Conservation (phyloP, 1,140 invertebrate genomes). For the Hyles vespertilio region DNA sequence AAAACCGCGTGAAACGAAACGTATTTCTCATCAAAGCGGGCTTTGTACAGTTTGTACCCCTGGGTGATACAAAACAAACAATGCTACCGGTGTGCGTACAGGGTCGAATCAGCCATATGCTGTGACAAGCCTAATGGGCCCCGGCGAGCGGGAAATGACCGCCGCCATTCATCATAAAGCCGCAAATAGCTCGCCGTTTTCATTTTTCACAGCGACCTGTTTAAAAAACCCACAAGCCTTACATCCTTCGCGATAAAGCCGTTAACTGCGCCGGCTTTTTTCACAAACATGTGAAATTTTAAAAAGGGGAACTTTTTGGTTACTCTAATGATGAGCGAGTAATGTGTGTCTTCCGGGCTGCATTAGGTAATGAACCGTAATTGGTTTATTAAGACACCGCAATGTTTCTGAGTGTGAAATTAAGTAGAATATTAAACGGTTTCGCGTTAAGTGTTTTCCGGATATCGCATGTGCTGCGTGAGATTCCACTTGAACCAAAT, state of each 20-base stretch:
- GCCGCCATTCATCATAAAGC: conserved; percentile 49
- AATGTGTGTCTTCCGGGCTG: conserved; percentile 61
- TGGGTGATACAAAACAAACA: conserved; percentile 41
- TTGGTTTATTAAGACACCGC: conserved; percentile 61
- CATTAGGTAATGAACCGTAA: conserved; percentile 67
- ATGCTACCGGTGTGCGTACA: conserved; percentile 28
- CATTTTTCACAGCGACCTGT: conserved; percentile 31
- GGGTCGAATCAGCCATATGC: conserved; percentile 54
- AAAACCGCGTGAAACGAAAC: neutral
- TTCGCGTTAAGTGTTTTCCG: conserved; percentile 16
- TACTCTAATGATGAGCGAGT: conserved; percentile 58
- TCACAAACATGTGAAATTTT: conserved; percentile 44
- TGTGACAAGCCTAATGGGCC: conserved; percentile 40
- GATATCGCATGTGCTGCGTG: too few relatives aligned
- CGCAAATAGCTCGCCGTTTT: conserved; percentile 46
- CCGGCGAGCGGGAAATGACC: conserved; percentile 49
- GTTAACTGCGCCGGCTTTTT: conserved; percentile 41
- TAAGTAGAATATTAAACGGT: conserved; percentile 14
- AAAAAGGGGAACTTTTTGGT: conserved; percentile 57
- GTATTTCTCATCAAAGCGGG: conserved; percentile 4
- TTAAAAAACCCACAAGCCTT: conserved; percentile 27
- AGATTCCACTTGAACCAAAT: too few relatives aligned
- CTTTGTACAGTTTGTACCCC: neutral
- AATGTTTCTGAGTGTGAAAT: conserved; percentile 52
- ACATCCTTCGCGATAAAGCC: conserved; percentile 41